Evolutionary conservation across 2,888 invertebrate species (phyloP), one percentile per base, ranked within the genome.

Genomic region (Trichogramma dendrolimi): DNA sequence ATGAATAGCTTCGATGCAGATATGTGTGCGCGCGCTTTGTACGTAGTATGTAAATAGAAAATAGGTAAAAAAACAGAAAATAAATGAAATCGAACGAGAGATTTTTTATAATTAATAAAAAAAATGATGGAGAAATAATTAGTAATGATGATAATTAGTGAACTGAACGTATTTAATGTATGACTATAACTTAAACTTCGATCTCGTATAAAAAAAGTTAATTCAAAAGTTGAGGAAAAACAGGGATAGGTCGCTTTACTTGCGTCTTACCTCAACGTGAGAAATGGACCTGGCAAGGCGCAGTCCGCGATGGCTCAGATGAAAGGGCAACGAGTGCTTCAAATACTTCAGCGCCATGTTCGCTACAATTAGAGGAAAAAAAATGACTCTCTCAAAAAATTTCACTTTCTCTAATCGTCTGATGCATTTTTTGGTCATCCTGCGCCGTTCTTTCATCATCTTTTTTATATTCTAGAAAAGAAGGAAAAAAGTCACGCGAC

Each of bases 261-360:
- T 1, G 47, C 5, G 7, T 47, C 41, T 6, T 6, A 40, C 41
- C 8, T 54, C 54, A 7, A 42, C n/a, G 5, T n/a, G 57, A 0
- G 58, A 41, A n/a, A 58, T 39, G 27, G 38, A 46, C 1, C 52
- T 14, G 6, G 62, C 50, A 8, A 58, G 11, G 1, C 62, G 42
- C 4, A 62, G 27, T 4, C 59, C 59, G 1, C 59, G 51, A 8
- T 47, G 53, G 0, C 55, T 55, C 48, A 62, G 42, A 14, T 59
- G 55, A 40, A 59, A 62, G 1, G 62, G 62, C 44, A 62, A 27
- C 8, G 59, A 52, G 52, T 62, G 55, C 27, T 11, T 52, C 43
- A 43, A 55, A 43, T 27, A 27, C 1, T 27, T 2, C 27, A 27
- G 27, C 0, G 27, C 27, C 27, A 27, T 27, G 27, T 27, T 27